These are phyloP conservation scores for Cheirogaleus major DNA, from an alignment of 2,797 vertebrate genomes.

Conservation along the genomic window DNA sequence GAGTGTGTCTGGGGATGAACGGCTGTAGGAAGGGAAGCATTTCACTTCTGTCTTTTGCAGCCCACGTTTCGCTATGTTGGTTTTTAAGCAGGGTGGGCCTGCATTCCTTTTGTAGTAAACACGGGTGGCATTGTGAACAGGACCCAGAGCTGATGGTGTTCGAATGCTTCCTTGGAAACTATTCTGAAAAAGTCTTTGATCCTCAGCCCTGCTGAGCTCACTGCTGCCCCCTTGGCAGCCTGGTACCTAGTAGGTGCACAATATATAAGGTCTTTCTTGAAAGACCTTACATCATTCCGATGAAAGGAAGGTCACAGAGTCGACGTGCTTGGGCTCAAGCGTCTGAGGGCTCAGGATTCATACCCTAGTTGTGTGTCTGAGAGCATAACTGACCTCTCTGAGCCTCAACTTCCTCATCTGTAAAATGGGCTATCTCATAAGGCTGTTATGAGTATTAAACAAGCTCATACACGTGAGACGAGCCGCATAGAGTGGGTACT, in stretches of 20 bases:
- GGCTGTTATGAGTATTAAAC: not conserved
- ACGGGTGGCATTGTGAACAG: not conserved
- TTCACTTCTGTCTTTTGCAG: not conserved
- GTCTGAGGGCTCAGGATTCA: no score
- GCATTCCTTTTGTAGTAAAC: not conserved
- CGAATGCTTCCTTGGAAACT: not conserved
- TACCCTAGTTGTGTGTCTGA: not conserved
- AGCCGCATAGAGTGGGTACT: rapidly evolving
- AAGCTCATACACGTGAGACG: not conserved
- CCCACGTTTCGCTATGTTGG: no score
- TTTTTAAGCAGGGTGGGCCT: not conserved
- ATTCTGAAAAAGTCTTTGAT: not conserved
- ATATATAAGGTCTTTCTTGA: not conserved
- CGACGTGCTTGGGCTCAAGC: not conserved
- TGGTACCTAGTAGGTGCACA: not conserved
- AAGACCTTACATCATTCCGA: not conserved
- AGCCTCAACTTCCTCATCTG: not conserved
- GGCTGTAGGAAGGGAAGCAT: not conserved
- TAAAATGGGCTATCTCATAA: not conserved
- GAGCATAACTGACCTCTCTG: not conserved
- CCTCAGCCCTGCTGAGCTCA: not conserved
- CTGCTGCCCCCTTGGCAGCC: not conserved
- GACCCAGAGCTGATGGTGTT: not conserved
- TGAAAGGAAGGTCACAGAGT: not conserved
- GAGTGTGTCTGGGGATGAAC: not conserved